Evolutionary conservation across 2,113 vertebrate species (phyloP).

Genomic region (Nothocercus julius): DNA sequence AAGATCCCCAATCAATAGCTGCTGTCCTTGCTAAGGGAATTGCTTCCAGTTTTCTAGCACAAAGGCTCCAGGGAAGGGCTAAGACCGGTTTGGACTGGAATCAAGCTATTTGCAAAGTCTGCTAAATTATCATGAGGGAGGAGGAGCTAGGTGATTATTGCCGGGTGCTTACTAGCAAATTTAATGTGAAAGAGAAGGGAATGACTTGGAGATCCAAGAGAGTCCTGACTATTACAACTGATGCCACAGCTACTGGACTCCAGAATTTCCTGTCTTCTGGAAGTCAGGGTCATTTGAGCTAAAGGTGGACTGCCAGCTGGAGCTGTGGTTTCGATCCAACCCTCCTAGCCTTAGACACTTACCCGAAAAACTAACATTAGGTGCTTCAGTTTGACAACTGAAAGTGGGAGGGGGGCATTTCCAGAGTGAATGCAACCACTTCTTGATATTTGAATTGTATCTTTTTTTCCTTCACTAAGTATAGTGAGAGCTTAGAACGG

Average conservation of each 20-base stretch:
- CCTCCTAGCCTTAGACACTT: neutral
- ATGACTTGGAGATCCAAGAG: neutral
- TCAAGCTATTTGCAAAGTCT: neutral
- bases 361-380: neutral
- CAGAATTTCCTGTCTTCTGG: neutral
- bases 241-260: neutral
- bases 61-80: neutral
- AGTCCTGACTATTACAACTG: neutral
- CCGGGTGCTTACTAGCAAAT: neutral
- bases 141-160: neutral
- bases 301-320: neutral
- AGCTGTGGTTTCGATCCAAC: neutral
- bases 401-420: neutral
- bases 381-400: neutral
- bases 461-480: neutral
- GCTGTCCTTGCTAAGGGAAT: neutral
- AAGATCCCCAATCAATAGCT: neutral
- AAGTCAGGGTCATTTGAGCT: neutral
- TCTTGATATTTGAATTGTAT: neutral
- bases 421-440: neutral
- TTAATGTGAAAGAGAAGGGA: neutral
- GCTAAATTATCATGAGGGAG: neutral
- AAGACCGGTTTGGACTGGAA: neutral
- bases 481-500: neutral
- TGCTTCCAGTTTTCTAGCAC: neutral